phyloP scores from a whole-genome alignment of 2,888 invertebrate species.

The Dendrolimus houi region DNA sequence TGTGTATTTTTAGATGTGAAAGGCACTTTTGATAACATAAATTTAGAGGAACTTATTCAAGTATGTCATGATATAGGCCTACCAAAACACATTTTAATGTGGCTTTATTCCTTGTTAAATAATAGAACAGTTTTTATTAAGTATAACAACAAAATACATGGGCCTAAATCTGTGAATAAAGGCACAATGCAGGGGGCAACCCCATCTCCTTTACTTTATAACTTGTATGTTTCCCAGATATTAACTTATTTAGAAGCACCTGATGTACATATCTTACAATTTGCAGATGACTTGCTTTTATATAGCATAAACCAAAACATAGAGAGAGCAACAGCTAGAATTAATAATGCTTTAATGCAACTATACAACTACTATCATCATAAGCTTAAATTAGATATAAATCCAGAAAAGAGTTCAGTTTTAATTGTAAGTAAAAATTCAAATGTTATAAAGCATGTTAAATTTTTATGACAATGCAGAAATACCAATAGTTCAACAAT shows the following conservation, averaged over 20 bases:
- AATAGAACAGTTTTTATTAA: too few species aligned
- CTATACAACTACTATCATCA: neutral
- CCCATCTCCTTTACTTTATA: constrained; percentile 1
- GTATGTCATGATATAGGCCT: neutral
- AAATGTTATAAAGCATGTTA: too few species aligned
- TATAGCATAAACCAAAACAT: neutral
- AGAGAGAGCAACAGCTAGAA: too few species aligned
- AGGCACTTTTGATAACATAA: constrained; percentile 1
- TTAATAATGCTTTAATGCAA: neutral
- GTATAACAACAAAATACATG: too few species aligned
- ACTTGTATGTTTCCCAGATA: neutral
- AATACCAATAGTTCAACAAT: neutral
- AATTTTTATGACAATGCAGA: neutral
- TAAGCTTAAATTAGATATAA: neutral
- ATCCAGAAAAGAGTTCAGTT: neutral
- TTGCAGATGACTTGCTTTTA: too few species aligned
- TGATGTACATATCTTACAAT: too few species aligned
- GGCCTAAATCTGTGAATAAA: neutral
- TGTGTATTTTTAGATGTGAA: constrained; percentile 1
- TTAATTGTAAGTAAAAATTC: neutral
- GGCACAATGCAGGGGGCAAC: constrained; percentile 4
- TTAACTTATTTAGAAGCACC: too few species aligned
- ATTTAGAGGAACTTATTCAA: neutral
- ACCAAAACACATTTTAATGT: neutral
- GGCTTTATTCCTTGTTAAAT: constrained; percentile 1